Percentiles rank a stretch among this genome's conserved stretches.
These are phyloP conservation scores for Stenodema calcarata DNA, from an alignment of 2,888 invertebrate genomes.

Conservation along the genomic window DNA sequence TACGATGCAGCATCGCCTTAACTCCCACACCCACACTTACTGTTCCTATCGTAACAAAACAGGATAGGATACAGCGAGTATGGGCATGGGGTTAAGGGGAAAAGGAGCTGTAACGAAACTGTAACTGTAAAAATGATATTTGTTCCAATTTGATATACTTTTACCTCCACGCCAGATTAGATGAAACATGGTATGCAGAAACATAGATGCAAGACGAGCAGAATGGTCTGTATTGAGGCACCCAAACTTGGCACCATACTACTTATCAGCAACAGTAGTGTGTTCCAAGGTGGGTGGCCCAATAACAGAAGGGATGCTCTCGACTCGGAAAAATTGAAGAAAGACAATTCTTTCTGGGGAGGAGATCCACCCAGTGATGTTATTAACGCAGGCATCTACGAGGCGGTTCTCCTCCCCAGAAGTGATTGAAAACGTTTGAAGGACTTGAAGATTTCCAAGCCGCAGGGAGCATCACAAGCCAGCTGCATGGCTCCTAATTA, in stretches of 20 bases:
- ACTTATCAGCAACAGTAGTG: not conserved
- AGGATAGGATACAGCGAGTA: too few relatives aligned
- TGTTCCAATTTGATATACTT: too few relatives aligned
- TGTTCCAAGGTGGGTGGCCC: constrained; percentile 22
- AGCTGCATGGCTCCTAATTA: constrained; percentile 11
- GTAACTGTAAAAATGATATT: too few relatives aligned
- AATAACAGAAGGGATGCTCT: not conserved
- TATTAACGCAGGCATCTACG: not conserved
- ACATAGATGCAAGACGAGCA: not conserved
- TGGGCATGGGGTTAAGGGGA: too few relatives aligned
- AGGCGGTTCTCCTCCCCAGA: not conserved
- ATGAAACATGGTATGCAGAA: too few relatives aligned
- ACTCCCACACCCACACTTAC: too few relatives aligned
- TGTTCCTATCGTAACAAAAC: too few relatives aligned
- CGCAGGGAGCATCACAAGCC: constrained; percentile 2
- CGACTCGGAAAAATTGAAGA: too few relatives aligned
- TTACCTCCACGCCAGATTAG: not conserved
- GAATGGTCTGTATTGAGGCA: not conserved
- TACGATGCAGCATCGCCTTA: too few relatives aligned
- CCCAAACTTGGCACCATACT: constrained; percentile 38
- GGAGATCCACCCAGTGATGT: constrained; percentile 12
- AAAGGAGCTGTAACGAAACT: too few relatives aligned
- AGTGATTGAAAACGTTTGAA: not conserved
- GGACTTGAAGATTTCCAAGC: not conserved
- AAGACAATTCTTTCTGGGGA: not conserved